A percentile compares a stretch with the other conserved stretches of the same genome.
These are phyloP conservation scores for Silurus aristotelis DNA, from an alignment of 2,797 vertebrate genomes.

Conservation along the genomic window DNA sequence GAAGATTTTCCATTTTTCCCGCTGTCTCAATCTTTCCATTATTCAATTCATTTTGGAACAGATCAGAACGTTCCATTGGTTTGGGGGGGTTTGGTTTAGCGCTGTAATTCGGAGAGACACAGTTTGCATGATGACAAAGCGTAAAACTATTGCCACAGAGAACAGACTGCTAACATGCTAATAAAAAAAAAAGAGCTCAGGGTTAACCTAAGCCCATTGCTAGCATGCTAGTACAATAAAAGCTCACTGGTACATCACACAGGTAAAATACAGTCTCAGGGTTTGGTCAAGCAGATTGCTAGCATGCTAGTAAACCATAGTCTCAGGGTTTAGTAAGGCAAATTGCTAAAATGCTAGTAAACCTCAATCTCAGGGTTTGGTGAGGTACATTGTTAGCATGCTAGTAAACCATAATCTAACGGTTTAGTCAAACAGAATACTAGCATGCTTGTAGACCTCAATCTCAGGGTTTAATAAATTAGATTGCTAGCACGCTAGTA, in stretches of 20 bases:
- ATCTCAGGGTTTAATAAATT: no score
- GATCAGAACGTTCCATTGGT: conserved; percentile 24
- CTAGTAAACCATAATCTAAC: neutral
- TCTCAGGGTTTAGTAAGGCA: no score
- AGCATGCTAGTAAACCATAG: no score
- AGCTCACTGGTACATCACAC: neutral
- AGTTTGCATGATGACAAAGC: no score
- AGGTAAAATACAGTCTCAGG: neutral
- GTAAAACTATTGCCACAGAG: no score
- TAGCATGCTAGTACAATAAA: neutral
- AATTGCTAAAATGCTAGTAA: neutral
- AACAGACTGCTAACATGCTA: neutral
- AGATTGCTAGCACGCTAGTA: no score
- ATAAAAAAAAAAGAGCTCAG: neutral
- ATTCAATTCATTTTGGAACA: conserved; percentile 26
- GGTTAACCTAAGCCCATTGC: neutral
- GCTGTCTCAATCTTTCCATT: conserved; percentile 36
- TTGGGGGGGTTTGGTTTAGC: neutral
- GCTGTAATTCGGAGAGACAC: neutral
- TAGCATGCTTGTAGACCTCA: neutral
- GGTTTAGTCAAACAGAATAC: neutral
- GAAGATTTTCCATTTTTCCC: neutral
- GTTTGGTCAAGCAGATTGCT: neutral
- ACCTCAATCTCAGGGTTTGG: neutral
- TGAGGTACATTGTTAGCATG: neutral